Percentiles rank a stretch among this genome's conserved stretches.
Evolutionary conservation across 1,140 invertebrate genomes (phyloP).

Genomic region (Manduca sexta): DNA sequence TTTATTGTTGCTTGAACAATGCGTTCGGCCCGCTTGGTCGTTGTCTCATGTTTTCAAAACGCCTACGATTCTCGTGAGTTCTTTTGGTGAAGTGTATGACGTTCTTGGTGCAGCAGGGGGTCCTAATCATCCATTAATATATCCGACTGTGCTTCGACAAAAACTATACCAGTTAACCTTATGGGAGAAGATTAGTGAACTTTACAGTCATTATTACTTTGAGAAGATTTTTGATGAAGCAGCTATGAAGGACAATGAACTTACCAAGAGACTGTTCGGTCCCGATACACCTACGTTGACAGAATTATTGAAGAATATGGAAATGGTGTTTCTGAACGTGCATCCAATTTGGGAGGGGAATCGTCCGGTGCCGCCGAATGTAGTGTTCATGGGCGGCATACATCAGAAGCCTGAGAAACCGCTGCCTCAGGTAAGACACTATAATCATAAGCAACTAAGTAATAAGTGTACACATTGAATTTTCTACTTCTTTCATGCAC

Average conservation of each 20-base stretch:
- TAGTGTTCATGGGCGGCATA: no score
- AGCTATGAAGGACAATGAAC: neutral
- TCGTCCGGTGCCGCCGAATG: no score
- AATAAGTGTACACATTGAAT: no score
- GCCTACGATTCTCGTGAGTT: slow-evolving; percentile 14
- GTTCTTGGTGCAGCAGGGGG: slow-evolving; percentile 8
- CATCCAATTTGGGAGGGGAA: no score
- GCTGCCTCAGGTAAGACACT: no score
- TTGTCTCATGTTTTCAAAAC: slow-evolving; percentile 11
- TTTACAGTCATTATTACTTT: neutral
- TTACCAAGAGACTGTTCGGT: neutral
- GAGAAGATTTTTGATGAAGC: neutral
- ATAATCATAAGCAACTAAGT: no score
- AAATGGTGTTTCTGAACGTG: no score
- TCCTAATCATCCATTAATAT: slow-evolving; percentile 13
- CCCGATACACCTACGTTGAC: neutral
- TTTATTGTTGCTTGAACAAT: neutral
- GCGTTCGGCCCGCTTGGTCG: neutral
- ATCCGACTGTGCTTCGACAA: slow-evolving; percentile 2
- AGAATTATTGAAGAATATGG: no score
- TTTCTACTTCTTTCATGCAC: no score
- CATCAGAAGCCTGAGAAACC: no score
- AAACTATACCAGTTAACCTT: slow-evolving; percentile 9
- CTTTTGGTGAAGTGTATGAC: slow-evolving; percentile 3
- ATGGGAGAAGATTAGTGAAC: slow-evolving; percentile 6